phyloP scores from a whole-genome alignment of 2,797 vertebrate genomes.

The Chlorospingus semifuscus region DNA sequence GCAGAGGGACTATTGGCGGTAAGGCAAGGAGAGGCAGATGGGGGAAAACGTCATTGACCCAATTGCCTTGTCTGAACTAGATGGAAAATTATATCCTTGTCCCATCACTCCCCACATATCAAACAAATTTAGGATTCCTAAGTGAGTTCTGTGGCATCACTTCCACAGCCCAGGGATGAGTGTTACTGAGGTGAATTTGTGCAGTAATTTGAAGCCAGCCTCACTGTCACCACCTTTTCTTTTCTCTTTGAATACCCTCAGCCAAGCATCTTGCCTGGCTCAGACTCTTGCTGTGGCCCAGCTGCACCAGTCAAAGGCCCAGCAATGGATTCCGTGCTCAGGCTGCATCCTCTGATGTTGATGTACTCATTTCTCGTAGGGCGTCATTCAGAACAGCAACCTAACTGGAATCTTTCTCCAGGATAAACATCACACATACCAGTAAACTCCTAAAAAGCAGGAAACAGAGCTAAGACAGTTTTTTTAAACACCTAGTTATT shows the following conservation, averaged over 20 bases:
- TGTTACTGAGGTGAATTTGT: neutral
- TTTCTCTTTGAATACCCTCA: neutral
- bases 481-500: neutral
- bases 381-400: neutral
- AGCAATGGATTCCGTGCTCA: neutral
- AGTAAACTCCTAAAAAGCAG: neutral
- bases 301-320: neutral
- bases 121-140: neutral
- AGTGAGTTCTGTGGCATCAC: neutral
- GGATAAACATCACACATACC: neutral
- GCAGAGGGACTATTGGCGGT: neutral
- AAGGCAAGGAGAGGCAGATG: constrained; percentile 3
- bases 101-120: neutral
- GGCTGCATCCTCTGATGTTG: neutral
- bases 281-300: neutral
- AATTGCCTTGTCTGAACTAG: constrained; percentile 1
- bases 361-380: neutral
- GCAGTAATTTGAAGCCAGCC: neutral
- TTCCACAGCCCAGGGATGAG: neutral
- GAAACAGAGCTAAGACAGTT: fast-evolving
- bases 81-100: neutral
- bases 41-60: neutral
- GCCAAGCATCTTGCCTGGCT: neutral
- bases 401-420: neutral
- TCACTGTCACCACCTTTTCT: neutral